Percentiles rank a stretch among this genome's conserved stretches.
These are phyloP conservation scores for Philopotamus ludificatus DNA, from an alignment of 1,140 invertebrate genomes.

Conservation along the genomic window DNA sequence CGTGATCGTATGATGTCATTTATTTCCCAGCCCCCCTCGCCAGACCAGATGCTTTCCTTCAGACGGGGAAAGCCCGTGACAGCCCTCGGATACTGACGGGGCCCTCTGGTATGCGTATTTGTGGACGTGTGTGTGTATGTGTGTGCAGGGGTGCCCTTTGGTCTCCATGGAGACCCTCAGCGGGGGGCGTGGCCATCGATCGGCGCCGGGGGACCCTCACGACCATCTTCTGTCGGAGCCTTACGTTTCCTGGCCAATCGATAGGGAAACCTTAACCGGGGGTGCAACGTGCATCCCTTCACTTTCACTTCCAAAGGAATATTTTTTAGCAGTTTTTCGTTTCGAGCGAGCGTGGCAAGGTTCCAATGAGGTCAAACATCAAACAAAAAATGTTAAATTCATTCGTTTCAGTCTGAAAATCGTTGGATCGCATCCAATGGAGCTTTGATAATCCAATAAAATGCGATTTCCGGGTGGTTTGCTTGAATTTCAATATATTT, in stretches of 20 bases:
- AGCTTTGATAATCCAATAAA: too few relatives aligned
- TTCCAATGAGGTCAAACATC: too few relatives aligned
- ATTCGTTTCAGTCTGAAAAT: too few relatives aligned
- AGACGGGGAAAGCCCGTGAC: background rate
- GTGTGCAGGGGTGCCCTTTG: slow-evolving; percentile 8
- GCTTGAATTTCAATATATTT: too few relatives aligned
- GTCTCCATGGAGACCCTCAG: slow-evolving; percentile 26
- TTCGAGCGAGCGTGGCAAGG: too few relatives aligned
- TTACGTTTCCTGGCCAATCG: slow-evolving; percentile 17
- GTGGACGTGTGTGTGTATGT: background rate
- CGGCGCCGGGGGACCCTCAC: slow-evolving; percentile 15
- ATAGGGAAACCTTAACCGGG: slow-evolving; percentile 14
- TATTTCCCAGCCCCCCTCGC: background rate
- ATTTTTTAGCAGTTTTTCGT: too few relatives aligned
- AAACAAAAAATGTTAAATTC: too few relatives aligned
- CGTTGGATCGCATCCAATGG: too few relatives aligned
- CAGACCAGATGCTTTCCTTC: background rate
- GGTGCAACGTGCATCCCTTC: background rate
- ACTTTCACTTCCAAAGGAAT: background rate
- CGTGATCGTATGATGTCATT: background rate
- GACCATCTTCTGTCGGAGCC: slow-evolving; percentile 6
- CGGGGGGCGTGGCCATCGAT: slow-evolving; percentile 30
- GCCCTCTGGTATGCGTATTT: background rate
- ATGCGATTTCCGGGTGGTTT: too few relatives aligned
- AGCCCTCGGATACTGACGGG: background rate